Evolutionary conservation across 2,888 invertebrate genomes (phyloP).

Genomic region (Panopea generosa): DNA sequence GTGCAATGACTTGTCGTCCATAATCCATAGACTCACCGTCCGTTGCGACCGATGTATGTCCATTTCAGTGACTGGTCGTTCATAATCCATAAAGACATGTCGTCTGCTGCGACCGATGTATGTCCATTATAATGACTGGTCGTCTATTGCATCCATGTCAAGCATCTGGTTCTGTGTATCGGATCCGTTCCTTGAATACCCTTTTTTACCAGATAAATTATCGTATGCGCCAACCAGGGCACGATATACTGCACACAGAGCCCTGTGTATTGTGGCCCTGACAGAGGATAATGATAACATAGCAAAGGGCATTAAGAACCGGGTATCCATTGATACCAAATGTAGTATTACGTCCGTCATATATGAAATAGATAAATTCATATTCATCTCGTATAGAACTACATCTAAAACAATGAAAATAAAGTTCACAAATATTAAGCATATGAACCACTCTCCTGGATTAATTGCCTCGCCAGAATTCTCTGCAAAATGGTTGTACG

Average conservation of each 20-base stretch:
- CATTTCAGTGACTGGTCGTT: too few species aligned
- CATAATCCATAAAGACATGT: too few species aligned
- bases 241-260: background rate
- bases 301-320: slow-evolving; percentile 3
- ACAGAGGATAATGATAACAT: slow-evolving; percentile 10
- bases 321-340: too few species aligned
- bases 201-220: too few species aligned
- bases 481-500: slow-evolving; percentile 16
- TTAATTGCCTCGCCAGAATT: slow-evolving; percentile 4
- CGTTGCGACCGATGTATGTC: too few species aligned
- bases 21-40: too few species aligned
- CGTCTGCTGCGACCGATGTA: background rate
- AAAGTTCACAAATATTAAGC: slow-evolving; percentile 9
- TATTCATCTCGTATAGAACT: slow-evolving; percentile 4
- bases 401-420: slow-evolving; percentile 14
- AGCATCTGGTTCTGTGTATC: background rate
- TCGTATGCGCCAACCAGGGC: background rate
- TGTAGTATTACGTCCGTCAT: too few species aligned
- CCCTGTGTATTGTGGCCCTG: background rate
- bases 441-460: slow-evolving; percentile 15
- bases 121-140: slow-evolving; percentile 10
- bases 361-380: background rate
- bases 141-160: slow-evolving; percentile 13
- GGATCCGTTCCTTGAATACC: background rate
- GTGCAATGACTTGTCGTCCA: too few species aligned